Evolutionary conservation across 2,888 invertebrate genomes (phyloP).

Genomic region (Eledone cirrhosa): DNA sequence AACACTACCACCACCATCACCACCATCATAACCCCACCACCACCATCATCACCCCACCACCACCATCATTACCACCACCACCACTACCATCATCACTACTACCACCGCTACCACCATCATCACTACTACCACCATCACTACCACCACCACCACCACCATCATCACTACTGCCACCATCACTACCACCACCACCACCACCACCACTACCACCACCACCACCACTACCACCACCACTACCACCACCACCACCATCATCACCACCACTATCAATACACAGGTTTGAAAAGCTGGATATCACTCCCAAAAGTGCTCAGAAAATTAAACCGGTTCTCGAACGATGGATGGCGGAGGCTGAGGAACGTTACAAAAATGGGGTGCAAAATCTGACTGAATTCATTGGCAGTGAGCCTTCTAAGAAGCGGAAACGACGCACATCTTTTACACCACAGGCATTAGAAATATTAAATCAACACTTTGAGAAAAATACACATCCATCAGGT

Average conservation of each 20-base stretch:
- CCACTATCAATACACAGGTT: slow-evolving; percentile 70
- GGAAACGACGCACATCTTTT: slow-evolving; percentile 95
- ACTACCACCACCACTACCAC: slow-evolving; percentile 23
- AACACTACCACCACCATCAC: too few relatives aligned
- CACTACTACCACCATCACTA: too few relatives aligned
- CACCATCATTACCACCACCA: too few relatives aligned
- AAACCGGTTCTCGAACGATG: slow-evolving; percentile 97
- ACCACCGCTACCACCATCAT: too few relatives aligned
- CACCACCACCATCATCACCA: too few relatives aligned
- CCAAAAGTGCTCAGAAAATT: slow-evolving; percentile 99
- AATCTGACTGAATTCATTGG: slow-evolving; percentile 91
- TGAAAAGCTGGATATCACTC: slow-evolving; percentile 98
- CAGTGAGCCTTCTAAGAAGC: slow-evolving; percentile 94
- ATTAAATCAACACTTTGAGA: slow-evolving; percentile 93
- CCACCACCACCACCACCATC: too few relatives aligned
- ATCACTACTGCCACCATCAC: too few relatives aligned
- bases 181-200: too few relatives aligned
- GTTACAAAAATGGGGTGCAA: slow-evolving; percentile 79
- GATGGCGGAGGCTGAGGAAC: slow-evolving; percentile 99
- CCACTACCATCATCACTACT: too few relatives aligned
- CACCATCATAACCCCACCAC: too few relatives aligned
- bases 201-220: too few relatives aligned
- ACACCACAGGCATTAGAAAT: slow-evolving; percentile 95
- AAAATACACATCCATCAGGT: slow-evolving; percentile 98
- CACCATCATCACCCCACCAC: too few relatives aligned